A percentile compares a stretch with the other conserved stretches of the same genome.
Evolutionary conservation across 2,888 invertebrate genomes (phyloP).

Genomic region (Drymonia ruficornis): DNA sequence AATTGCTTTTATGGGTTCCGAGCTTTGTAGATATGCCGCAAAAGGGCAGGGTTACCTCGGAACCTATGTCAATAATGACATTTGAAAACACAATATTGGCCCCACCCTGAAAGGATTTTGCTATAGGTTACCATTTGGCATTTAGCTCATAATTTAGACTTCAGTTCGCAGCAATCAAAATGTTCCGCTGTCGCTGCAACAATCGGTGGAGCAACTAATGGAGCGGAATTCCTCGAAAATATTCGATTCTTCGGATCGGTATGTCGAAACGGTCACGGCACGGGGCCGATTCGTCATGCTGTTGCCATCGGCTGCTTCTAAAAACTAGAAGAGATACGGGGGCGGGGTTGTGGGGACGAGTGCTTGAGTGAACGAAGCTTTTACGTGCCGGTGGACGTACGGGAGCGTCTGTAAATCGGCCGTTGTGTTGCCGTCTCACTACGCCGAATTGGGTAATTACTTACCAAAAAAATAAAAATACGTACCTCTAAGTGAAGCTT

Average conservation of each 20-base stretch:
- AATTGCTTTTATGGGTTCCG: not conserved
- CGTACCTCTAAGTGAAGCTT: too few relatives aligned
- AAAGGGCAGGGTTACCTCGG: constrained; percentile 5
- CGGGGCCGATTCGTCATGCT: constrained; percentile 68
- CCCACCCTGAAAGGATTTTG: not conserved
- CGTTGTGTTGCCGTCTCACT: constrained; percentile 51
- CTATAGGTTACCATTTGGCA: constrained; percentile 2
- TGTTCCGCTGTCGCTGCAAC: constrained; percentile 9
- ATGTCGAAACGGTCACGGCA: constrained; percentile 58
- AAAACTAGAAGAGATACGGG: constrained; percentile 46
- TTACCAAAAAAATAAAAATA: too few relatives aligned
- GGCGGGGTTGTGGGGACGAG: constrained; percentile 23
- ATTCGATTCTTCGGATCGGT: constrained; percentile 40
- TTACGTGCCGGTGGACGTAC: constrained; percentile 70
- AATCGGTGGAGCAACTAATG: constrained; percentile 37
- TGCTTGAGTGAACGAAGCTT: constrained; percentile 62
- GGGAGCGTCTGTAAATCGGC: constrained; percentile 70
- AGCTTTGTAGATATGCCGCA: not conserved
- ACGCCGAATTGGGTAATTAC: constrained; percentile 41
- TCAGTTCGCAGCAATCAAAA: constrained; percentile 10
- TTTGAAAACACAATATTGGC: constrained; percentile 5
- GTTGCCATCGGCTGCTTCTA: constrained; percentile 42
- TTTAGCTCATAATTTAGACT: constrained; percentile 1
- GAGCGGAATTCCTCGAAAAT: constrained; percentile 51
- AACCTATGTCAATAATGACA: constrained; percentile 5